Conservation (phyloP, 2,113 vertebrate genomes). For the Heliornis fulica region DNA sequence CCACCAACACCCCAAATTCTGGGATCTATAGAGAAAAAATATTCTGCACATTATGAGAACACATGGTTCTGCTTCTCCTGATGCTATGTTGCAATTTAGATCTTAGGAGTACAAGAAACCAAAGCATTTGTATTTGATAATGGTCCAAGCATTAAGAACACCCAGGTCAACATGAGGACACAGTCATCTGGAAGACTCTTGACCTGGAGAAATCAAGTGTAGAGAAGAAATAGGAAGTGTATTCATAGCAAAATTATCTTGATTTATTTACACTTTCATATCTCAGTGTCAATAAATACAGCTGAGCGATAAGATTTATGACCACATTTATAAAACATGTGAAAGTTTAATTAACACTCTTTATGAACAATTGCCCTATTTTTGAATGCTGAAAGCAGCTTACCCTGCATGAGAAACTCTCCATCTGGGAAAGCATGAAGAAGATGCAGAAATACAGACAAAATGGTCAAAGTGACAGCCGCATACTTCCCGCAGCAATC, state of each 20-base stretch:
- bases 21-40: neutral
- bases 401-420: slow-evolving; percentile 83
- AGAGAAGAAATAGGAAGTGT: neutral
- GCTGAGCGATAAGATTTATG: neutral
- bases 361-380: neutral
- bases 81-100: neutral
- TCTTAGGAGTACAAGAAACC: neutral
- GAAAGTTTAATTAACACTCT: neutral
- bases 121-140: neutral
- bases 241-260: neutral
- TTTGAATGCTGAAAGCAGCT: slow-evolving; percentile 35
- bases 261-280: slow-evolving; percentile 11
- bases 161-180: neutral
- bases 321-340: neutral
- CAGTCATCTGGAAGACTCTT: neutral
- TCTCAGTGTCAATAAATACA: slow-evolving; percentile 11
- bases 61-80: neutral
- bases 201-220: neutral
- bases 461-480: slow-evolving; percentile 75
- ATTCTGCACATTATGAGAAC: neutral
- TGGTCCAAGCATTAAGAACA: neutral
- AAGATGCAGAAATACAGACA: slow-evolving; percentile 82
- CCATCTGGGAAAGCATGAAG: slow-evolving; percentile 85
- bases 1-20: neutral
- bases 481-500: slow-evolving; percentile 81